A percentile compares a stretch with the other conserved stretches of the same genome.
phyloP scores from a whole-genome alignment of 2,113 vertebrate genomes.

The Poeciliopsis prolifica region DNA sequence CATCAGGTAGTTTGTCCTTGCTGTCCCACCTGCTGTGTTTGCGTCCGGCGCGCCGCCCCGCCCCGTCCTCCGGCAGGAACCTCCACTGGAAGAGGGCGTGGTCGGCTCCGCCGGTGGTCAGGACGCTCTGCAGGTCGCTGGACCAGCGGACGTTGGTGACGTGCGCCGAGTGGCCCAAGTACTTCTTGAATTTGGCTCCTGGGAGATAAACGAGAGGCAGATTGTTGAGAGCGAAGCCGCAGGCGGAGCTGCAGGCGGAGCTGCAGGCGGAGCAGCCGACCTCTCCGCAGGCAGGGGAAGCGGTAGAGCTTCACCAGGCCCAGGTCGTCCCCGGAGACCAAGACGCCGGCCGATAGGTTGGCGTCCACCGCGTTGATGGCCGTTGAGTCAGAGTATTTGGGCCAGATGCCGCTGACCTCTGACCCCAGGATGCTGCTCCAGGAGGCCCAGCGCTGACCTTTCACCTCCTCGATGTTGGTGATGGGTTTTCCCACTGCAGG shows the following conservation, averaged over 20 bases:
- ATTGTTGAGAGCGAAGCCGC: neutral
- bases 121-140: conserved; percentile 92
- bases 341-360: conserved; percentile 85
- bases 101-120: conserved; percentile 94
- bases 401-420: conserved; percentile 94
- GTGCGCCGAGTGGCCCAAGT: conserved; percentile 93
- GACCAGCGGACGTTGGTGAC: conserved; percentile 97
- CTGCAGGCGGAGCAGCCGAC: conserved; percentile 52
- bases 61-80: conserved; percentile 90
- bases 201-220: conserved; percentile 5
- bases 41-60: conserved; percentile 86
- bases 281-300: conserved; percentile 93
- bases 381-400: conserved; percentile 87
- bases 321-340: conserved; percentile 91
- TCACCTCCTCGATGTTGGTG: conserved; percentile 88
- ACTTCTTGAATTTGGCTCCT: conserved; percentile 96
- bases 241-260: no score
- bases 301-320: conserved; percentile 91
- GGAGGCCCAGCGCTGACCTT: conserved; percentile 90
- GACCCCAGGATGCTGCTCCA: conserved; percentile 92
- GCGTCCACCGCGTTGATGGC: conserved; percentile 93
- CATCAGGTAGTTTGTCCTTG: neutral
- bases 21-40: conserved; percentile 78
- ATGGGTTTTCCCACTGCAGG: conserved; percentile 88
- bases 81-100: conserved; percentile 97